A percentile compares a stretch with the other conserved stretches of the same genome.
Evolutionary conservation across 2,888 invertebrate species (phyloP).

Genomic region (Clepsis dumicolana): DNA sequence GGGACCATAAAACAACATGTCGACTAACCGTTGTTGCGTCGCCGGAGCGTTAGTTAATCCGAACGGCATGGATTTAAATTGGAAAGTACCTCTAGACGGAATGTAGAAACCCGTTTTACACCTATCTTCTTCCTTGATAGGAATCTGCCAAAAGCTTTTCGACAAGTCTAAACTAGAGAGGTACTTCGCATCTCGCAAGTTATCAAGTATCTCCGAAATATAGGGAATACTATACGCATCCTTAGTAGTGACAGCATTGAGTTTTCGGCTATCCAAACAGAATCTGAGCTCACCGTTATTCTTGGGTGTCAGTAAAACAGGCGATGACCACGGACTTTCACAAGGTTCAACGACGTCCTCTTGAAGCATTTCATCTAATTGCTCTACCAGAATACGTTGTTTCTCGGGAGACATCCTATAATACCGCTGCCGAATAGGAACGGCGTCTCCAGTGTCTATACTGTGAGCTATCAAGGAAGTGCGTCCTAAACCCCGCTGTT

Average conservation of each 20-base stretch:
- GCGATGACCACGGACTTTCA: conserved; percentile 45
- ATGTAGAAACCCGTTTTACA: conserved; percentile 26
- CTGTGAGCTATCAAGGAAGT: too few species aligned
- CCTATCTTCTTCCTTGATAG: not conserved
- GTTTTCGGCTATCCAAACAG: conserved; percentile 15
- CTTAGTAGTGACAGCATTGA: not conserved
- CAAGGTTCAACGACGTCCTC: conserved; percentile 44
- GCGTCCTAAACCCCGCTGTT: too few species aligned
- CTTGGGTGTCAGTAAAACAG: not conserved
- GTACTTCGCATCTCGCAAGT: not conserved
- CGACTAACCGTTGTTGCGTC: conserved; percentile 6
- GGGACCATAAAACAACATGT: conserved; percentile 16
- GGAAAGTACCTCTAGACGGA: conserved; percentile 1
- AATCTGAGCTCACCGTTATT: conserved; percentile 7
- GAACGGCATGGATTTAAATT: not conserved
- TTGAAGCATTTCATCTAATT: conserved; percentile 47
- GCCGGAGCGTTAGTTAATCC: conserved; percentile 20
- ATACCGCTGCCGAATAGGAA: conserved; percentile 45
- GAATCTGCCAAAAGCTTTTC: conserved; percentile 27
- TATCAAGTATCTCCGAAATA: conserved; percentile 8
- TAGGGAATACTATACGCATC: too few species aligned
- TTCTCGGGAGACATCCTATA: conserved; percentile 43
- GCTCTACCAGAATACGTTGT: conserved; percentile 43
- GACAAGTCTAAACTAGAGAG: not conserved
- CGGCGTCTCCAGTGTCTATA: too few species aligned